Percentiles rank a stretch among this genome's conserved stretches.
These are phyloP conservation scores for Anguilla japonica DNA, from an alignment of 2,113 vertebrate species.

Conservation along the genomic window DNA sequence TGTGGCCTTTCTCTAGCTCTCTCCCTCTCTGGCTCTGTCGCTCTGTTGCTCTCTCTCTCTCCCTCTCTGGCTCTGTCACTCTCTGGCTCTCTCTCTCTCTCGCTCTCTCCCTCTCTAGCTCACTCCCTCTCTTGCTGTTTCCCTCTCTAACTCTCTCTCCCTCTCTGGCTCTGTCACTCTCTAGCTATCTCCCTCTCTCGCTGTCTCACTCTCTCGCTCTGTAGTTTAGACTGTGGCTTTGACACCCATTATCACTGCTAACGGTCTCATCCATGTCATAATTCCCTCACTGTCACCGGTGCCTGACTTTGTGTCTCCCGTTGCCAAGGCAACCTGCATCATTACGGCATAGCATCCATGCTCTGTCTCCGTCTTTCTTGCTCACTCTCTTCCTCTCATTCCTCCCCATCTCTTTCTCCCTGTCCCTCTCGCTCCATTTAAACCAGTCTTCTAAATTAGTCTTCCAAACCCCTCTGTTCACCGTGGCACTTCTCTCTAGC, in stretches of 20 bases:
- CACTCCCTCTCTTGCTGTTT: too few species aligned
- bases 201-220: neutral
- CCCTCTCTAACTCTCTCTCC: too few species aligned
- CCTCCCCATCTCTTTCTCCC: neutral
- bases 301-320: neutral
- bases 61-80: neutral
- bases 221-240: neutral
- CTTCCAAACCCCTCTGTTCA: neutral
- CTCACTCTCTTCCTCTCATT: neutral
- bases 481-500: neutral
- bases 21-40: neutral
- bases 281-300: slow-evolving; percentile 2
- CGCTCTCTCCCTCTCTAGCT: neutral
- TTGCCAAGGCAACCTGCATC: slow-evolving; percentile 20
- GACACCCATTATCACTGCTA: neutral
- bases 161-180: neutral
- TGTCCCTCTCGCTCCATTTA: neutral
- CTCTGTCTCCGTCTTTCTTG: neutral
- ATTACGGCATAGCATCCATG: neutral
- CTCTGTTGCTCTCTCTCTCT: neutral
- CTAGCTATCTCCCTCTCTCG: neutral
- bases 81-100: neutral
- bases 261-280: neutral
- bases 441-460: neutral
- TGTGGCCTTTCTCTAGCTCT: neutral